phyloP scores from a whole-genome alignment of 1,140 invertebrate species.

The Zaprionus tsacasi region DNA sequence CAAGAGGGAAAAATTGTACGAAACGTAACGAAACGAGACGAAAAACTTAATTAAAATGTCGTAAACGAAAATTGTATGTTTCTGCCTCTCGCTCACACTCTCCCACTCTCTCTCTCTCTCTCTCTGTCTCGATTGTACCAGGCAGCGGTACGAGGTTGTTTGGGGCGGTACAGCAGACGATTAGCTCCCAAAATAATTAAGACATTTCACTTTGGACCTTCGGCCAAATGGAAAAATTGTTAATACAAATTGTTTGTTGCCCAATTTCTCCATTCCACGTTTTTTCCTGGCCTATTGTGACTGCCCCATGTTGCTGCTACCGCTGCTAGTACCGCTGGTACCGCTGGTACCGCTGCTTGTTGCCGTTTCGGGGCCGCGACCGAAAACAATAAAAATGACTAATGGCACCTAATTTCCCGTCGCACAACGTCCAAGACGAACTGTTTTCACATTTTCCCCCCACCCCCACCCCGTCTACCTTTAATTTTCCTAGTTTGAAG shows the following conservation, averaged over 20 bases:
- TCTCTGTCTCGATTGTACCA: slow-evolving; percentile 6
- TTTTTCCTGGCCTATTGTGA: slow-evolving; percentile 30
- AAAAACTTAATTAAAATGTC: slow-evolving; percentile 83
- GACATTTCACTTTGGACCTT: slow-evolving; percentile 71
- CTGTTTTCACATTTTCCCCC: slow-evolving; percentile 1
- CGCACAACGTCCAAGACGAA: slow-evolving; percentile 19
- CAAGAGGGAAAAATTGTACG: slow-evolving; percentile 36
- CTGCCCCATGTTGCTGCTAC: slow-evolving; percentile 13
- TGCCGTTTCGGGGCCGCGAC: slow-evolving; percentile 57
- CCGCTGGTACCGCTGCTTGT: slow-evolving; percentile 15
- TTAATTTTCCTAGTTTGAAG: not conserved
- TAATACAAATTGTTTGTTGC: slow-evolving; percentile 80
- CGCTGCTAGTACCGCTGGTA: slow-evolving; percentile 23
- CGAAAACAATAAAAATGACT: slow-evolving; percentile 83
- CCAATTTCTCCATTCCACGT: slow-evolving; percentile 61
- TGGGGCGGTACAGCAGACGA: slow-evolving; percentile 30
- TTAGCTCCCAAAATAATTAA: slow-evolving; percentile 80
- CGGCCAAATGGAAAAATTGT: slow-evolving; percentile 72
- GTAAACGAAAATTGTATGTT: slow-evolving; percentile 83
- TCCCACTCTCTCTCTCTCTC: slow-evolving; percentile 28
- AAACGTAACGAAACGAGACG: slow-evolving; percentile 33
- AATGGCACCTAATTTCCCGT: slow-evolving; percentile 82
- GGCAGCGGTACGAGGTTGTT: not conserved
- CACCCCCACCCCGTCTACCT: not conserved
- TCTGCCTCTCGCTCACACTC: slow-evolving; percentile 5